Evolutionary conservation across 1,140 invertebrate species (phyloP), one percentile per base, ranked within the genome.

Genomic region (Sarcophaga bullata): DNA sequence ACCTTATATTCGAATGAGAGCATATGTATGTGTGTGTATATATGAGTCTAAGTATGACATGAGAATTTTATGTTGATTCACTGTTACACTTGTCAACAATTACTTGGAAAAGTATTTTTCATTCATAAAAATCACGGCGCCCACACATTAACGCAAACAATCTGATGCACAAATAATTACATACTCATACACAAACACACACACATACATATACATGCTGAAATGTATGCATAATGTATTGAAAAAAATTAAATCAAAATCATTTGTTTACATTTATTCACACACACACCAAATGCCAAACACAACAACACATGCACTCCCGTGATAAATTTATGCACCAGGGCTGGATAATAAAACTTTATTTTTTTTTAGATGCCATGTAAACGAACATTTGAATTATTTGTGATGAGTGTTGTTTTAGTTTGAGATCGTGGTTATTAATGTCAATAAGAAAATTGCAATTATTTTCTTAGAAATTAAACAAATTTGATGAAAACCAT

Each of bases 91-190:
- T 76, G 73, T 50, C 19, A 19, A 25, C n/a, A 50, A 47, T 76
- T 78, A 52, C 48, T 19, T 19, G 48, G 11, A 78, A 50, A 78
- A 76, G 19, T 72, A 72, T 25, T 76, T 76, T 78, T 78, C 75
- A 78, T 78, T 78, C 75, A 78, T 78, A 78, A 78, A 78, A 78
- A 78, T 78, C 75, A 78, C 48, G 75, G 75, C 75, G 75, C 75
- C 75, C 75, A 78, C 75, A 78, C 75, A 78, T 17, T 8, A 19
- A 50, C 6, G 15, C 47, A 76, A 68, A 9, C n/a, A 19, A n/a
- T 13, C 62, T 68, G 17, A 19, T 72, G 62, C 8, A 72, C 62
- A 25, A 25, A 72, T 72, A 72, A 72, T 25, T 19, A 25, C 62
- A 72, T 72, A 72, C 17, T 8, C 9, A 54, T 5, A 54, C 25